phyloP scores from a whole-genome alignment of 1,140 invertebrate species.

The Bombus superbus region DNA sequence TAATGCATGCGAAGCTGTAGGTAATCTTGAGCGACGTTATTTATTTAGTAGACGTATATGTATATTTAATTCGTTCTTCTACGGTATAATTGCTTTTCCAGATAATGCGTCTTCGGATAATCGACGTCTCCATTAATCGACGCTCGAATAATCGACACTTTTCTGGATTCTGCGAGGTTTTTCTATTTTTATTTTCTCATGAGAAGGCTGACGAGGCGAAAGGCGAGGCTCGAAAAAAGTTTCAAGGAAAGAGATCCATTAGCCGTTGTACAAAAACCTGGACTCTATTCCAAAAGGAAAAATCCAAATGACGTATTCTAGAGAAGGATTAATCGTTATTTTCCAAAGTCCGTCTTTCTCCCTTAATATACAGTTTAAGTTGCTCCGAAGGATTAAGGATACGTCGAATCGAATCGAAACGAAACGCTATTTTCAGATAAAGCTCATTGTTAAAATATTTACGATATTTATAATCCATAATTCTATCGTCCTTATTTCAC shows the following conservation, averaged over 20 bases:
- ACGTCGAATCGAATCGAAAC: not conserved
- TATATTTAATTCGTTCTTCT: not conserved
- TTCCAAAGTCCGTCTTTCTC: not conserved
- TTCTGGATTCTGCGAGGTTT: not conserved
- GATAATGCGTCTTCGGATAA: conserved; percentile 27
- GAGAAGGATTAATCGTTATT: not conserved
- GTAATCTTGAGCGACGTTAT: not conserved
- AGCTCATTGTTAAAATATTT: too few species aligned
- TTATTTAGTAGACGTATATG: not conserved
- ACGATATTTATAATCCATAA: too few species aligned
- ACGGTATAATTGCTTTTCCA: conserved; percentile 21
- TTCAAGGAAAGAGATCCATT: conserved; percentile 32
- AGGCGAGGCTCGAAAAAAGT: not conserved
- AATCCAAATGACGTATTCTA: not conserved
- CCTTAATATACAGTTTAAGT: too few species aligned
- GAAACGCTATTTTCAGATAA: not conserved
- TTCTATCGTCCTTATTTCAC: too few species aligned
- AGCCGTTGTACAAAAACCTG: conserved; percentile 24
- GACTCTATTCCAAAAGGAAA: not conserved
- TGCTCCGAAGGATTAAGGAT: not conserved
- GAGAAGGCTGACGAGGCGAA: conserved; percentile 6
- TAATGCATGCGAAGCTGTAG: not conserved
- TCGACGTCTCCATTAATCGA: conserved; percentile 40
- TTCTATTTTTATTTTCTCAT: conserved; percentile 32
- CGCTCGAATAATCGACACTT: conserved; percentile 38